Conservation (phyloP, 2,888 invertebrate species). For the Himalopsyche tibetana region DNA sequence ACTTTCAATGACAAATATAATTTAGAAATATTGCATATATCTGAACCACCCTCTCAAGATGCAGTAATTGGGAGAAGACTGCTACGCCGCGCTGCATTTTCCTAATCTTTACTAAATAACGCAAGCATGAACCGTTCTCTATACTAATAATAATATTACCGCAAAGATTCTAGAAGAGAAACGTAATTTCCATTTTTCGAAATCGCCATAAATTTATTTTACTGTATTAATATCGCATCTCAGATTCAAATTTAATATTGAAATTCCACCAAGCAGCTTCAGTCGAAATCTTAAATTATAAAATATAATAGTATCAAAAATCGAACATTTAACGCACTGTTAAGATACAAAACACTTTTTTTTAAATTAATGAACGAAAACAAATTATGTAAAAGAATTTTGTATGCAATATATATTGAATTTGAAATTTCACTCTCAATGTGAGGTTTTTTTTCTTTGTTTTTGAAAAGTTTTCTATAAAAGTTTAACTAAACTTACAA, state of each 20-base stretch:
- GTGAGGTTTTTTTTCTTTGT: background rate
- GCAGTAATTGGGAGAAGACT: background rate
- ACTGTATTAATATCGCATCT: too few species aligned
- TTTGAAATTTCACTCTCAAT: background rate
- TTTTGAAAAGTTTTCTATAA: background rate
- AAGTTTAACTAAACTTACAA: background rate
- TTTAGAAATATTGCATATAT: too few species aligned
- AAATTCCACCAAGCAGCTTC: too few species aligned
- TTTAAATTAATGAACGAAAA: too few species aligned
- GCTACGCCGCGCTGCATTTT: constrained; percentile 3
- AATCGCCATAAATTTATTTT: background rate
- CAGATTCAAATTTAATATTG: too few species aligned
- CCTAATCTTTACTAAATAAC: background rate
- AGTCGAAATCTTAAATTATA: too few species aligned
- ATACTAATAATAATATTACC: background rate
- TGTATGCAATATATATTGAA: too few species aligned
- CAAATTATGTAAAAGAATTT: too few species aligned
- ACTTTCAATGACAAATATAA: too few species aligned
- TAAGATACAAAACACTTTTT: too few species aligned
- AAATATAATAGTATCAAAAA: too few species aligned
- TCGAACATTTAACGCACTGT: too few species aligned
- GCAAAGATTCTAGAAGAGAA: background rate
- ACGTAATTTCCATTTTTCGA: background rate
- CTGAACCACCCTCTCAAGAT: background rate
- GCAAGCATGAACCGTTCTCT: background rate